phyloP scores from a whole-genome alignment of 37 sponge, comb jelly and placozoan species.

The Bolinopsis microptera region DNA sequence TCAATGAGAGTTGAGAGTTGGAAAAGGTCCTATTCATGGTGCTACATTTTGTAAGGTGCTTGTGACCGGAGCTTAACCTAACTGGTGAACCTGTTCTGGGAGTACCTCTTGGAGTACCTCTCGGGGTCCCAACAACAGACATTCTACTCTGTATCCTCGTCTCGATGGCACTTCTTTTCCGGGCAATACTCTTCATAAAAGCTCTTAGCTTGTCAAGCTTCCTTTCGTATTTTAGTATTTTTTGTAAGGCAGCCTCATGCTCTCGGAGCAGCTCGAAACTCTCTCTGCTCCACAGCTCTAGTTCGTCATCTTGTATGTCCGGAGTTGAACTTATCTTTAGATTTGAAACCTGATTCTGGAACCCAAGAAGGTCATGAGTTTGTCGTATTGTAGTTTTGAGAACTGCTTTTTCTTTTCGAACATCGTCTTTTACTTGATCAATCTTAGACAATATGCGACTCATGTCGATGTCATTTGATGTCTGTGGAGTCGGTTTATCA shows the following conservation, averaged over 20 bases:
- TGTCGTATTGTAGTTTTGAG: background rate
- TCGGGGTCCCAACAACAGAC: background rate
- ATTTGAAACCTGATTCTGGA: background rate
- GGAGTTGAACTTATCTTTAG: background rate
- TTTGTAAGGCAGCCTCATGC: background rate
- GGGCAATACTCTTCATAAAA: background rate
- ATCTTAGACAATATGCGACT: background rate
- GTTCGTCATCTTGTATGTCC: background rate
- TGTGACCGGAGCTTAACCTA: no score
- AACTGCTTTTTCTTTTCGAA: background rate
- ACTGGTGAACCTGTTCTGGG: background rate
- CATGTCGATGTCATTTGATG: background rate
- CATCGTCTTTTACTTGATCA: background rate
- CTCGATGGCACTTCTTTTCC: background rate
- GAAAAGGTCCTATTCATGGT: no score
- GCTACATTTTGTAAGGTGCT: no score
- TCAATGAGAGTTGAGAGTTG: no score
- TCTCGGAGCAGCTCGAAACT: background rate
- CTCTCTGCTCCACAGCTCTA: background rate
- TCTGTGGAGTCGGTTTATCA: background rate
- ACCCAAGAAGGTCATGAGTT: background rate
- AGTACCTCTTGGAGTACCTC: background rate
- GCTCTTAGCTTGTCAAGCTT: background rate
- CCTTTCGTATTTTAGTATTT: conserved; percentile 3
- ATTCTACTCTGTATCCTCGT: conserved; percentile 18